phyloP scores from a whole-genome alignment of 2,888 invertebrate genomes.

The Chymomyza procnemis region DNA sequence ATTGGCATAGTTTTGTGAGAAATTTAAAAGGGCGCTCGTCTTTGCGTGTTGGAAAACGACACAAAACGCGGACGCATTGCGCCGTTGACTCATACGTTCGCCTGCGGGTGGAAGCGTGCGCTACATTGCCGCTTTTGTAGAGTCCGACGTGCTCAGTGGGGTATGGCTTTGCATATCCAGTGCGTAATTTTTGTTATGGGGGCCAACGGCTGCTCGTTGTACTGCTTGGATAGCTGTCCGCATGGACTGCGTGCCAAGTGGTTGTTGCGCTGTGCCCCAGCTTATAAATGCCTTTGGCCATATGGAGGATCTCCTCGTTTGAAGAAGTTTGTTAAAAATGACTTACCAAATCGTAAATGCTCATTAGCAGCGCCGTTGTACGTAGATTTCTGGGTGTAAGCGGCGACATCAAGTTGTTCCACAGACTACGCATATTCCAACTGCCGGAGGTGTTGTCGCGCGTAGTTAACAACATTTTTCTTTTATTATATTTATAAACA shows the following conservation, averaged over 20 bases:
- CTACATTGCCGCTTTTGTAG: slow-evolving; percentile 35
- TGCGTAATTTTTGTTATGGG: slow-evolving; percentile 74
- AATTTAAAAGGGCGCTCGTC: slow-evolving; percentile 73
- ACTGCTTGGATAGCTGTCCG: slow-evolving; percentile 55
- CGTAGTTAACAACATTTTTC: slow-evolving; percentile 56
- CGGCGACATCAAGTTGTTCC: slow-evolving; percentile 69
- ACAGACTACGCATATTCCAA: slow-evolving; percentile 31
- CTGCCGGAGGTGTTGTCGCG: slow-evolving; percentile 46
- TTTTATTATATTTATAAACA: slow-evolving; percentile 1
- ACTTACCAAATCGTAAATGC: slow-evolving; percentile 78
- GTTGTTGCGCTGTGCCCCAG: slow-evolving; percentile 59
- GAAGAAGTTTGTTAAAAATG: not conserved
- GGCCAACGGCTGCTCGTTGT: slow-evolving; percentile 31
- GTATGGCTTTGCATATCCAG: slow-evolving; percentile 79
- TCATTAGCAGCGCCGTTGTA: slow-evolving; percentile 76
- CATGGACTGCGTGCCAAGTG: slow-evolving; percentile 44
- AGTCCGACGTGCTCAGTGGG: slow-evolving; percentile 68
- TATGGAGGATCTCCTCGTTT: not conserved
- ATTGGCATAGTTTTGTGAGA: rapidly evolving
- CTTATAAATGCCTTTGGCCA: slow-evolving; percentile 20
- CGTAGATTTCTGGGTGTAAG: slow-evolving; percentile 76
- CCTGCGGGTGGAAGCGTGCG: slow-evolving; percentile 40
- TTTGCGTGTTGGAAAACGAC: slow-evolving; percentile 24
- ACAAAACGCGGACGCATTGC: slow-evolving; percentile 68
- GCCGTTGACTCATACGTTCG: slow-evolving; percentile 50